Base-by-base conservation (phyloP, 2,113 vertebrate genomes). In the Tapirus terrestris region DNA sequence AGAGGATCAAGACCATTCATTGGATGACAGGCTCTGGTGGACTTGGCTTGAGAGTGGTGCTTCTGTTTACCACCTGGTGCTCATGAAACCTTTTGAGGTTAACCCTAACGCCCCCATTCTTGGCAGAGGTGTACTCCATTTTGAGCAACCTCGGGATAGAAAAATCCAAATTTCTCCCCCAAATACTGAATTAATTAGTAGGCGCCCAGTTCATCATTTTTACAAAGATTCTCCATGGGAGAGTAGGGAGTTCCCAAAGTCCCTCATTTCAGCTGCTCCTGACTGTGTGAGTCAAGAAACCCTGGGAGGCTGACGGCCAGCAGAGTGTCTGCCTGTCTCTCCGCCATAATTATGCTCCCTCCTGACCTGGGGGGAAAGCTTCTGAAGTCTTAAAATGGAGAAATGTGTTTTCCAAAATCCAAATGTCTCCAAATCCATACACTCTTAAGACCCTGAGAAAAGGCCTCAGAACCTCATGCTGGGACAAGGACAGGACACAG, bases 1-100 rank as follows among this genome's bases (percentile, higher is more conserved):
- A 12, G 39, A 31, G 25, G 58, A 18, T 23, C 21, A 5, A 20
- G 31, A 12, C 23, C 23, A 17, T 20, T n/a, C 11, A 0, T 14
- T 10, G 17, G 36, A n/a, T 6, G 36, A 16, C 56, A 16, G 48
- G 13, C 76, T 67, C 70, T 2, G 0, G 4, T 33, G 13, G 20
- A 31, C 18, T 16, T 33, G 67, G 33, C 31, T 56, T 53, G 16
- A 53, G 25, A 17, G 6, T 9, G 3, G 27, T 33, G 25, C 29
- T 45, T 45, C 58, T 8, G 0, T 11, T 48, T 48, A 45, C 20
- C 3, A 6, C 31, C 58, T 0, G 0, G 36, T 23, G 36, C 36
- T 36, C 36, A 20, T 33, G 43, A 31, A 70, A 36, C 56, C 72
- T 79, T 60, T 27, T 0, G 20, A 56, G 20, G 17, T 72, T 45